Base-by-base conservation (phyloP, 1,140 invertebrate genomes). In the Teleogryllus occipitalis region DNA sequence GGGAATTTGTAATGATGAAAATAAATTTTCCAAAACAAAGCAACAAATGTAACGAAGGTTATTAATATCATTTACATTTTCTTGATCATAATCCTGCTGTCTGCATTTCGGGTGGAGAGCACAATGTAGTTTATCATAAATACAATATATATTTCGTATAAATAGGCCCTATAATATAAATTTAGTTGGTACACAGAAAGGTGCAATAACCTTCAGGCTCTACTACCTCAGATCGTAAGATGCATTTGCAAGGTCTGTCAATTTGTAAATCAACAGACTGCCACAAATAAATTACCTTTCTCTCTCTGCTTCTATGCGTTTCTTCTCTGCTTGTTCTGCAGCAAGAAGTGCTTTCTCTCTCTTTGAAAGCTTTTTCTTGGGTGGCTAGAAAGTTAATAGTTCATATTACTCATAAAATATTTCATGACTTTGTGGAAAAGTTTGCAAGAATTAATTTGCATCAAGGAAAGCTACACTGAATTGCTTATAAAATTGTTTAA, bases 301-400 rank as follows among this genome's bases (percentile, higher is more conserved):
- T 47, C n/a, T 27, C 1, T 80, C 79, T 8, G 18, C 73, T 65
- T 75, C 79, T 22, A 75, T 54, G 7, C 49, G 7, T 46, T 65
- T 15, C 79, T 65, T 15, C 74, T 76, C 79, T 4, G 75, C 47
- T 27, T 47, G n/a, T 65, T 80, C 74, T 39, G 79, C 79, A 47
- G 74, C 47, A 15, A 80, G 74, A 7, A 39, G 47, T 54, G 74
- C 74, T 54, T 80, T 80, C 54, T 80, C 79, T 27, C 73, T 76
- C 27, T 80, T 80, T 14, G 79, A 39, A 8, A 80, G 74, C 47
- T 80, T 80, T 74, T 80, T 80, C 15, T 79, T 79, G 7, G 78
- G 65, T 0, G 14, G 46, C 78, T 79, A 79, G 4, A 21, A 74
- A 65, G 18, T 14, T 65, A 65, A 7, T n/a, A n/a, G n/a, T n/a